These are phyloP conservation scores for Plebejus anna DNA, from an alignment of 2,888 invertebrate species.

Conservation along the genomic window DNA sequence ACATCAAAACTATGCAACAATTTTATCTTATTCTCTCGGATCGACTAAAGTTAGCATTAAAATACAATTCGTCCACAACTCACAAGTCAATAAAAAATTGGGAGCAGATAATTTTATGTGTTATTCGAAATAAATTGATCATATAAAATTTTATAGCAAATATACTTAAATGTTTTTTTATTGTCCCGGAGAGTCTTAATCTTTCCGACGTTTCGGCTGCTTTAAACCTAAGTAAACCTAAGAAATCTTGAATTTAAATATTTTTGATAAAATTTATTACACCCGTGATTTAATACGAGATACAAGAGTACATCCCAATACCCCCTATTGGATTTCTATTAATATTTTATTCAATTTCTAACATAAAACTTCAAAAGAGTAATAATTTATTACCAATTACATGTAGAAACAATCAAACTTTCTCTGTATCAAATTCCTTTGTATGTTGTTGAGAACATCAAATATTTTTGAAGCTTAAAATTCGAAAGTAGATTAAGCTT, in stretches of 20 bases:
- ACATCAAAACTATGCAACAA: no score
- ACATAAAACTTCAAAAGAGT: background rate
- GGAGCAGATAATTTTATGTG: background rate
- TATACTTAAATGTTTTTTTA: no score
- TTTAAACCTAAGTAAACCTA: no score
- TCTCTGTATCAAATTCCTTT: slow-evolving; percentile 19
- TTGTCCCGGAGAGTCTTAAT: no score
- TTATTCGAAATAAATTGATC: background rate
- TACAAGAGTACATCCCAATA: background rate
- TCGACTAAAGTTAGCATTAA: no score
- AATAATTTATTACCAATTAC: slow-evolving; percentile 13
- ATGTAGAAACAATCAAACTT: slow-evolving; percentile 15
- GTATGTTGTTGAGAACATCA: background rate
- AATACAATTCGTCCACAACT: background rate
- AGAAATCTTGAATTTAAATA: background rate
- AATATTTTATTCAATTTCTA: slow-evolving; percentile 19
- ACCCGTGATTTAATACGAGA: background rate
- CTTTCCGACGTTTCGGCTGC: no score
- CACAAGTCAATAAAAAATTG: background rate
- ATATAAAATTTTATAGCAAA: background rate
- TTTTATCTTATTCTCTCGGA: no score
- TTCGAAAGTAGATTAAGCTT: slow-evolving; percentile 9
- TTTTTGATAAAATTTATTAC: background rate
- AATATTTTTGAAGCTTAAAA: background rate
- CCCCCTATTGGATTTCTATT: slow-evolving; percentile 10